Base-by-base conservation (phyloP, 2,888 invertebrate genomes). In the Tenthredo notha region DNA sequence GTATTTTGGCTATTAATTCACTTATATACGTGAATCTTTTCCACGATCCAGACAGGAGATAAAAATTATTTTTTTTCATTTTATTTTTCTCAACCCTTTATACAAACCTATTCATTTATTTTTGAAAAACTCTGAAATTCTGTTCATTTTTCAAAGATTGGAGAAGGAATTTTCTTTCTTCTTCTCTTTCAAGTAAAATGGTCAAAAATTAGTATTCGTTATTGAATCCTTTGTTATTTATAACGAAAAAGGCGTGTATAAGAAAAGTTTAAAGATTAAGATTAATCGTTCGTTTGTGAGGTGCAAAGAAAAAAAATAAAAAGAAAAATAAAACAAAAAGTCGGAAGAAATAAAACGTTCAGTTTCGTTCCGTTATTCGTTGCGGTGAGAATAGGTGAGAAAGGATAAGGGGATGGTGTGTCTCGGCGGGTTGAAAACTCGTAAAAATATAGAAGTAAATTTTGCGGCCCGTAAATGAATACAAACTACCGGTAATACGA, bases 1-100 rank as follows among this genome's bases (percentile, higher is more conserved):
- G 91, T 90, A 88, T 89, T 89, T 87, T 85, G 86, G 88, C 91
- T 89, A 90, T 90, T 90, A 90, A 89, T 90, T 90, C 83, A 43
- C 80, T 80, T 33, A 37, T 37, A 37, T 7, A 18, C 50, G 15
- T 18, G 54, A 29, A 77, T 18, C 25, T 50, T 29, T n/a, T 29
- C 77, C 18, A 9, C 21, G 80, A 80, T 80, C 61, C 80, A 80
- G 80, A 80, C 80, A n/a, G 9, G 2, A 50, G 80, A 80, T 80
- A 58, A 58, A 80, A 10, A 12, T 21, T 15, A 15, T 29, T 37
- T 15, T 29, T 80, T 40, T 61, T 4, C 10, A 7, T 4, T 43
- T 5, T 43, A 1, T 67, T 67, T 47, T 67, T 47, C 9, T 18
- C 18, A 21, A 21, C n/a, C 47, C 12, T 18, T 18, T 37, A 9